A percentile compares a stretch with the other conserved stretches of the same genome.
phyloP scores from a whole-genome alignment of 2,888 invertebrate species.

The Kryphioiulus occultus region DNA sequence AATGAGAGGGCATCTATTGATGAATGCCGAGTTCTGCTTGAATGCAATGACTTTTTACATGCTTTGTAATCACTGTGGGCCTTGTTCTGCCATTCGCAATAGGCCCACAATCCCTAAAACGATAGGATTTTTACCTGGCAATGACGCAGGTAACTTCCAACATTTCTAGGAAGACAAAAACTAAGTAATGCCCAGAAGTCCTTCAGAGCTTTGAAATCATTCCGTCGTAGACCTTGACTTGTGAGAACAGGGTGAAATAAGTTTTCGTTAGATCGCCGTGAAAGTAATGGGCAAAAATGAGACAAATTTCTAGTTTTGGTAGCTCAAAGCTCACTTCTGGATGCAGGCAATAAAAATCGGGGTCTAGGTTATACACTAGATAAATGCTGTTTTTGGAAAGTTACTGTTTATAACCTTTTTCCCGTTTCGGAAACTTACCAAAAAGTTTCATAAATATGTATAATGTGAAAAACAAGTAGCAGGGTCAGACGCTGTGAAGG shows the following conservation, averaged over 20 bases:
- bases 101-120: neutral
- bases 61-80: constrained; percentile 16
- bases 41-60: constrained; percentile 18
- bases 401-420: too few species aligned
- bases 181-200: neutral
- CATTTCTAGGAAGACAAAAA: neutral
- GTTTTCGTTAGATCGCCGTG: neutral
- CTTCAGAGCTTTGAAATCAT: neutral
- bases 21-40: neutral
- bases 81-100: neutral
- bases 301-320: too few species aligned
- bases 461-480: too few species aligned
- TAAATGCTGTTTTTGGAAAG: too few species aligned
- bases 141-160: neutral
- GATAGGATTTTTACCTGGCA: constrained; percentile 17
- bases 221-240: neutral
- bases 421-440: neutral
- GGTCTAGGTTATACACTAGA: neutral
- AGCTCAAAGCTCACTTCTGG: neutral
- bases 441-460: neutral
- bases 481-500: too few species aligned
- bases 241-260: neutral
- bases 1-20: constrained; percentile 4
- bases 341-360: neutral
- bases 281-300: neutral